Percentiles rank a stretch among this genome's conserved stretches.
Conservation (phyloP, 2,797 vertebrate genomes). For the Tokudaia muenninki region DNA sequence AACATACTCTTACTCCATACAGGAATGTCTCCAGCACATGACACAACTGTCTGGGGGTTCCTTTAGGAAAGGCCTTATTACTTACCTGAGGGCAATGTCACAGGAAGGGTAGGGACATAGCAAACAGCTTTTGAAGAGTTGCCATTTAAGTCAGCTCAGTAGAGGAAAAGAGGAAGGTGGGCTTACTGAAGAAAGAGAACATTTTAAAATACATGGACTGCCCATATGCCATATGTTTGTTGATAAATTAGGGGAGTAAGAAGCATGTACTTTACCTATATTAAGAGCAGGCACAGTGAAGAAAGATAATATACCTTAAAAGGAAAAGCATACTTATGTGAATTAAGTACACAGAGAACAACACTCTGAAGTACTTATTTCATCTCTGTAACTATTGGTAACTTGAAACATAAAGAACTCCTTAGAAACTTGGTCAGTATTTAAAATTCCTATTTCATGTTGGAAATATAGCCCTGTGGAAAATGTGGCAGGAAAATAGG, state of each 20-base stretch:
- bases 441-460: not conserved
- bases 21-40: not conserved
- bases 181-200: not conserved
- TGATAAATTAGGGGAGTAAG: not conserved
- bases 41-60: not conserved
- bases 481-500: not conserved
- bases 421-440: not conserved
- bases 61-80: not conserved
- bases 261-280: not conserved
- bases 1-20: not conserved
- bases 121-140: not conserved
- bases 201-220: not conserved
- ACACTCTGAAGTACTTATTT: not conserved
- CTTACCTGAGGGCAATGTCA: not conserved
- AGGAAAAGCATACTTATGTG: not conserved
- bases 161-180: not conserved
- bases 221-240: not conserved
- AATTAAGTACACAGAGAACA: not conserved
- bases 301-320: not conserved
- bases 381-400: not conserved
- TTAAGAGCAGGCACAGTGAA: not conserved
- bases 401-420: not conserved
- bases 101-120: not conserved
- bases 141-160: not conserved
- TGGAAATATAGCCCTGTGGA: not conserved